These are phyloP conservation scores for Orycteropus afer DNA, from an alignment of 2,113 vertebrate species.

Conservation along the genomic window DNA sequence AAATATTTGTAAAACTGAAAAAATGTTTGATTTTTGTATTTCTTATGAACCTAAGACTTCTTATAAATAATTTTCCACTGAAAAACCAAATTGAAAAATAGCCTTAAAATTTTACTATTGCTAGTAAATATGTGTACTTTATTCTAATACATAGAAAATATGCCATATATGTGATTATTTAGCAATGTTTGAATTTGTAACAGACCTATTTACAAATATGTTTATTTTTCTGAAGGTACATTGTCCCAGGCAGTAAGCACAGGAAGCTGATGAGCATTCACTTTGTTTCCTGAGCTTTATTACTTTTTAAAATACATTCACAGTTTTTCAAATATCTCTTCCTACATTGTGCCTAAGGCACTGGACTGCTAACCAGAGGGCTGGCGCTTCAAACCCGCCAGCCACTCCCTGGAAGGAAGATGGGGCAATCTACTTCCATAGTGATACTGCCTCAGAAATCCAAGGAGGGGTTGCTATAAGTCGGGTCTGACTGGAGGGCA, in stretches of 20 bases:
- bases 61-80: slow-evolving; percentile 64
- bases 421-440: too few relatives aligned
- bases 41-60: slow-evolving; percentile 48
- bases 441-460: too few relatives aligned
- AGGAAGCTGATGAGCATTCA: not conserved
- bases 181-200: slow-evolving; percentile 44
- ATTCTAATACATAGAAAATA: slow-evolving; percentile 30
- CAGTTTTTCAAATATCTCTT: not conserved
- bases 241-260: not conserved
- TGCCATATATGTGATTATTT: slow-evolving; percentile 46
- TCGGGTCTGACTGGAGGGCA: too few relatives aligned
- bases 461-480: too few relatives aligned
- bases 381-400: too few relatives aligned
- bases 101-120: slow-evolving; percentile 69
- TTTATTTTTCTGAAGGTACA: not conserved
- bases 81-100: slow-evolving; percentile 70
- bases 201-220: not conserved
- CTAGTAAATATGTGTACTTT: slow-evolving; percentile 44
- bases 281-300: not conserved
- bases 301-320: not conserved
- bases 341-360: too few relatives aligned
- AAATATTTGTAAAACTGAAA: slow-evolving; percentile 59
- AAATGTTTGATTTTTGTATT: not conserved
- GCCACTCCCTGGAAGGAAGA: too few relatives aligned
- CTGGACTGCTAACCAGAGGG: too few relatives aligned